A percentile compares a stretch with the other conserved stretches of the same genome.
Evolutionary conservation across 2,797 vertebrate genomes (phyloP).

Genomic region (Micrastur ruficollis): DNA sequence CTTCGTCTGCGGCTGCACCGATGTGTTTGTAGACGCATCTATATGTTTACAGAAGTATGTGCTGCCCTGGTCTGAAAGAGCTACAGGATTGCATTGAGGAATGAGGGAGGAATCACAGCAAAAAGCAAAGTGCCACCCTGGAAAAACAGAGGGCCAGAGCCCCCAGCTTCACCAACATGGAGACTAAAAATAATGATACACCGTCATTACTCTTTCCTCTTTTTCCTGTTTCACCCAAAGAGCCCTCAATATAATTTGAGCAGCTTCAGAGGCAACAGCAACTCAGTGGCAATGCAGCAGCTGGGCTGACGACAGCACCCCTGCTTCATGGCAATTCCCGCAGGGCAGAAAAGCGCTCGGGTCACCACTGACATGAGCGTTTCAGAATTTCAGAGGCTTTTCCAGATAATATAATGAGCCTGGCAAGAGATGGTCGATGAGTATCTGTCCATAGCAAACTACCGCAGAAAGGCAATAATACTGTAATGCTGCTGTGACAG

Average conservation of each 20-base stretch:
- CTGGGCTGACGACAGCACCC: accelerated
- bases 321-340: accelerated
- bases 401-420: neutral
- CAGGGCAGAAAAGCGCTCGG: neutral
- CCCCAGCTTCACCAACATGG: neutral
- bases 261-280: neutral
- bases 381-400: neutral
- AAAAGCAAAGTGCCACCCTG: neutral
- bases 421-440: neutral
- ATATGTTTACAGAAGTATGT: neutral
- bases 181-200: neutral
- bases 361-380: neutral
- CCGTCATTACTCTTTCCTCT: neutral
- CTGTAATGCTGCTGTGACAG: neutral
- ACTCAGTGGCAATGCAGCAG: neutral
- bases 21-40: neutral
- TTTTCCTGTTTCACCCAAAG: neutral
- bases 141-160: neutral
- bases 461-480: neutral
- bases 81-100: neutral
- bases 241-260: neutral
- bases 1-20: neutral
- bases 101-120: neutral
- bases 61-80: neutral
- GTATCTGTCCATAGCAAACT: neutral